A percentile compares a stretch with the other conserved stretches of the same genome.
phyloP scores from a whole-genome alignment of 2,113 vertebrate species.

The Hoplias malabaricus region DNA sequence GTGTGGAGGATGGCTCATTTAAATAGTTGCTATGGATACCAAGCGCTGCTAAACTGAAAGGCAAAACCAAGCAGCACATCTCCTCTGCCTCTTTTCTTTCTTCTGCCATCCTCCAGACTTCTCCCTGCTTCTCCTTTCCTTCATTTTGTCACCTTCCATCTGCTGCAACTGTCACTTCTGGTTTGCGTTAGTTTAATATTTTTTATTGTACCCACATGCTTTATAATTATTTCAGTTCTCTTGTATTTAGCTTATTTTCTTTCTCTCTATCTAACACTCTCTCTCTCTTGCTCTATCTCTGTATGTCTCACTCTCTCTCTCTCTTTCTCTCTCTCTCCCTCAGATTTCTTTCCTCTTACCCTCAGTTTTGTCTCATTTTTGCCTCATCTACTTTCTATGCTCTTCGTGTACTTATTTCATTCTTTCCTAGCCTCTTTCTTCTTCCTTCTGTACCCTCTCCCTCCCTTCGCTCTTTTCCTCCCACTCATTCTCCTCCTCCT shows the following conservation, averaged over 20 bases:
- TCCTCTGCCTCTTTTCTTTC: constrained; percentile 51
- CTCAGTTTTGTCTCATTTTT: background rate
- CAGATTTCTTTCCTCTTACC: background rate
- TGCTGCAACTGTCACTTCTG: background rate
- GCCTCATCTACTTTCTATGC: constrained; percentile 27
- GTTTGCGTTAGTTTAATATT: constrained; percentile 1
- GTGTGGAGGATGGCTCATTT: constrained; percentile 67
- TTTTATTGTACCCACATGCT: constrained; percentile 30
- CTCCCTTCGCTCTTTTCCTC: constrained; percentile 33
- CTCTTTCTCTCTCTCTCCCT: background rate
- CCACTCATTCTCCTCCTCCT: constrained; percentile 48
- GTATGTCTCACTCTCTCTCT: background rate
- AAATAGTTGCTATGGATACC: constrained; percentile 79
- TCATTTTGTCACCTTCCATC: constrained; percentile 20
- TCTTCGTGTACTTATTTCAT: background rate
- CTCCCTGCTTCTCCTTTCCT: constrained; percentile 39
- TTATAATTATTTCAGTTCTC: constrained; percentile 59
- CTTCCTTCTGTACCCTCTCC: background rate
- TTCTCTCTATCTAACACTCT: constrained; percentile 54
- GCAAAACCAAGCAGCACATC: constrained; percentile 53
- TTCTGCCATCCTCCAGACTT: constrained; percentile 37
- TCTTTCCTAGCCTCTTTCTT: constrained; percentile 25
- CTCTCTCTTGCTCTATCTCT: constrained; percentile 59
- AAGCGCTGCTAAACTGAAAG: constrained; percentile 63
- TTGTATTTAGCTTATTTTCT: constrained; percentile 23